phyloP scores from a whole-genome alignment of 2,113 vertebrate genomes.

The Alligator sinensis region DNA sequence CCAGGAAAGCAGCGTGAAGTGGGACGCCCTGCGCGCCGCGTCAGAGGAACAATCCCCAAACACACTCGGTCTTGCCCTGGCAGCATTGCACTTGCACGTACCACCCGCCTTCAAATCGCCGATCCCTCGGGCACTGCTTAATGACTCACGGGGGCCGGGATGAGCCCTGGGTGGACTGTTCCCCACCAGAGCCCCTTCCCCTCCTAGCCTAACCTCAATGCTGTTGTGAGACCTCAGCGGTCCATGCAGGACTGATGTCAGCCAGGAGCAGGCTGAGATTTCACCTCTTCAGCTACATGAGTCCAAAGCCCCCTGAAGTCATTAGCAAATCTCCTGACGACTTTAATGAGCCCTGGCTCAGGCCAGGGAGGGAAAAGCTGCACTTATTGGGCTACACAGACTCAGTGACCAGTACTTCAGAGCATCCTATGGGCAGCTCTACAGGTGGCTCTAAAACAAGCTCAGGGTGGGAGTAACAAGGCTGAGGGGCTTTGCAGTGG shows the following conservation, averaged over 20 bases:
- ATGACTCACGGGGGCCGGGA: background rate
- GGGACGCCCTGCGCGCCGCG: background rate
- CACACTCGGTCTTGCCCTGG: background rate
- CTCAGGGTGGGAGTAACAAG: too few species aligned
- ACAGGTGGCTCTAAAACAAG: too few species aligned
- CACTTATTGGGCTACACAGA: background rate
- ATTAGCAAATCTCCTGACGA: background rate
- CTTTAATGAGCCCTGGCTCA: background rate
- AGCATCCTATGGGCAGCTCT: too few species aligned
- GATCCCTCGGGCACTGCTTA: background rate
- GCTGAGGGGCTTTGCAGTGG: too few species aligned
- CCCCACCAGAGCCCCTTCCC: background rate
- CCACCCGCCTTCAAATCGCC: background rate
- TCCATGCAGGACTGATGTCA: background rate
- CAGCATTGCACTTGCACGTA: background rate
- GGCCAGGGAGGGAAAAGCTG: background rate
- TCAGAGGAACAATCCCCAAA: background rate
- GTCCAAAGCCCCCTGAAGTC: background rate
- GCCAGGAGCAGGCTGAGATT: background rate
- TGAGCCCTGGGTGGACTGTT: too few species aligned
- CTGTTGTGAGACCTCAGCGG: background rate
- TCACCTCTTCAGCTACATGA: background rate
- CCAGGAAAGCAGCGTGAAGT: background rate
- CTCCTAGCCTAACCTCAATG: background rate
- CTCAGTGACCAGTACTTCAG: too few species aligned